Evolutionary conservation across 35 echinoderm and acorn worm genomes (phyloP), one percentile per base, ranked within the genome.

Genomic region (Ophioderma brevispina): DNA sequence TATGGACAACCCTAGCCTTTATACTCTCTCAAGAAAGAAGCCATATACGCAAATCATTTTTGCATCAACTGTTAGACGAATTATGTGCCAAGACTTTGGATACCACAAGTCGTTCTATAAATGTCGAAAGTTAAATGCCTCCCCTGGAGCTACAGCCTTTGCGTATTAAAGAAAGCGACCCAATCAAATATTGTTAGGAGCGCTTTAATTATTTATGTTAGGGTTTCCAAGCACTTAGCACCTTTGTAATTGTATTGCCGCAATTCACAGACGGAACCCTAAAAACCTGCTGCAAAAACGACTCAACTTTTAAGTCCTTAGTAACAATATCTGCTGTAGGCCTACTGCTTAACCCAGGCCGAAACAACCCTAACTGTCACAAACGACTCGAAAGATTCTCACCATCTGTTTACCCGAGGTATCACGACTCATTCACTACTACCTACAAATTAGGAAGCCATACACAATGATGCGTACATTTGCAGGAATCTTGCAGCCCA

Each of bases 301-400:
- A 76, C 84, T 91, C 89, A 8, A 91, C 78, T n/a, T 31, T 85
- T 40, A 11, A 91, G 13, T 23, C 79, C 39, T 40, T 77, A 78
- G n/a, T 78, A 87, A 38, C 42, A 14, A 87, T 76, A 37, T 76
- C 37, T 0, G 25, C 21, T 19, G 41, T 39, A 52, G 89, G 78
- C 34, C 81, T 8, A 84, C 81, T 28, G 81, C 25, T 84, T 84
- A 14, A 52, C 80, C 38, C 55, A 32, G 25, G 81, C 81, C 40
- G 55, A 84, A 13, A 41, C 40, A 6, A 84, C 81, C 42, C 81
- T 28, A 84, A 37, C 0, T 55, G 14, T 17, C 14, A 33, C 81
- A 84, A 0, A 50, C 40, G 21, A 52, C 40, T 84, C 55, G 28
- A 33, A 84, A 56, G 0, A 6, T 28, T 0, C 31, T 46, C 18